phyloP scores from a whole-genome alignment of 2,888 invertebrate genomes.

The Harpagoxenus sublaevis region DNA sequence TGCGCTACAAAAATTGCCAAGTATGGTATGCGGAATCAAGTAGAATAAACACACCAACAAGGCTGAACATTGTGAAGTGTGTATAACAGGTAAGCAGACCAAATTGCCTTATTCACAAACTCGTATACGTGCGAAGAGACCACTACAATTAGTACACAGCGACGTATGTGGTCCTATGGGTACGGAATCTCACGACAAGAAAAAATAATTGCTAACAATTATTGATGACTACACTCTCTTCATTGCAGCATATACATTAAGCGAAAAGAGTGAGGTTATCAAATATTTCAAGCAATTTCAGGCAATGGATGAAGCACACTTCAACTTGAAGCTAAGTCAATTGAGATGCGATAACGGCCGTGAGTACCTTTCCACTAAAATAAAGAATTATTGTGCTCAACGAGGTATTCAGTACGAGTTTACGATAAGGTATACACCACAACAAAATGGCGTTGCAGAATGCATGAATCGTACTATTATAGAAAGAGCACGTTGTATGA shows the following conservation, averaged over 20 bases:
- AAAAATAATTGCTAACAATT: slow-evolving; percentile 59
- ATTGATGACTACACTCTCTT: slow-evolving; percentile 78
- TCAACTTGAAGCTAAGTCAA: background rate
- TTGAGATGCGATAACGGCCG: slow-evolving; percentile 37
- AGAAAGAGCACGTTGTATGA: slow-evolving; percentile 82
- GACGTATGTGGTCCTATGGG: slow-evolving; percentile 74
- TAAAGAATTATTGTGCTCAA: slow-evolving; percentile 62
- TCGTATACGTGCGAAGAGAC: slow-evolving; percentile 8
- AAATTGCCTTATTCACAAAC: background rate
- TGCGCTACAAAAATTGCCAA: background rate
- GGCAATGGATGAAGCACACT: slow-evolving; percentile 62
- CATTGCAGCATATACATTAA: slow-evolving; percentile 48
- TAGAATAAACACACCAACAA: background rate
- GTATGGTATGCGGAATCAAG: background rate
- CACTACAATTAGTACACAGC: slow-evolving; percentile 72
- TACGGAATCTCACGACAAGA: slow-evolving; percentile 71
- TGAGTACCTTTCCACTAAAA: slow-evolving; percentile 70
- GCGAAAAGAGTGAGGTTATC: slow-evolving; percentile 74
- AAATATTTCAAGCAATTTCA: slow-evolving; percentile 72
- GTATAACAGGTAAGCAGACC: slow-evolving; percentile 6
- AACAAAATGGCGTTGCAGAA: slow-evolving; percentile 34
- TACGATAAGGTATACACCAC: slow-evolving; percentile 50
- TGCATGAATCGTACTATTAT: slow-evolving; percentile 42
- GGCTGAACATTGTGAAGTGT: no score
- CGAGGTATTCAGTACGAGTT: slow-evolving; percentile 70